Conservation (phyloP, 2,888 invertebrate species). For the Leucoptera coffeella region DNA sequence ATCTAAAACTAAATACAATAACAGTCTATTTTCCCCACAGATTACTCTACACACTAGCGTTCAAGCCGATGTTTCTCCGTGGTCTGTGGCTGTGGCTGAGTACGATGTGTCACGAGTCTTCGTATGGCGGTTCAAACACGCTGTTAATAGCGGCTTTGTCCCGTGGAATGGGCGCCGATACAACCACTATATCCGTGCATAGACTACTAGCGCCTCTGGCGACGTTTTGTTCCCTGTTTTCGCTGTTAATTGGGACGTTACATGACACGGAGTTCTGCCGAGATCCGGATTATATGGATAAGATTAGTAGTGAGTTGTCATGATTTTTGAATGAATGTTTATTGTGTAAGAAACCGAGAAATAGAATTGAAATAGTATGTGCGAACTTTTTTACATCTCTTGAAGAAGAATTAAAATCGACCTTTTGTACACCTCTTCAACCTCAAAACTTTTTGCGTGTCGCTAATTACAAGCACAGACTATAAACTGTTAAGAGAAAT, state of each 20-base stretch:
- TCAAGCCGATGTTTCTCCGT: constrained; percentile 72
- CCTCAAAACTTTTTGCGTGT: too few relatives aligned
- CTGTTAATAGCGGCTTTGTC: constrained; percentile 61
- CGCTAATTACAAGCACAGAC: too few relatives aligned
- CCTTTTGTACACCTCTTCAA: too few relatives aligned
- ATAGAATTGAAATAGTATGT: too few relatives aligned
- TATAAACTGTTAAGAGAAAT: too few relatives aligned
- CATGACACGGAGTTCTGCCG: constrained; percentile 77
- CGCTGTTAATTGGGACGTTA: constrained; percentile 71
- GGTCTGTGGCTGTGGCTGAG: constrained; percentile 64
- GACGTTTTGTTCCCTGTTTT: constrained; percentile 79
- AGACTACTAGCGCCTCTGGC: constrained; percentile 71
- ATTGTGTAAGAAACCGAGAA: too few relatives aligned
- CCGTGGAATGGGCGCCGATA: constrained; percentile 55
- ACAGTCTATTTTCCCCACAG: too few relatives aligned
- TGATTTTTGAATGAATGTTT: too few relatives aligned
- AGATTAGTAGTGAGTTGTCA: constrained; percentile 23
- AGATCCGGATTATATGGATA: constrained; percentile 41
- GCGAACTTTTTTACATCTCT: too few relatives aligned
- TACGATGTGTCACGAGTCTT: constrained; percentile 24
- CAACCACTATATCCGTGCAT: constrained; percentile 54
- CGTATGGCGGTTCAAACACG: constrained; percentile 39
- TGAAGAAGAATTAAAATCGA: too few relatives aligned
- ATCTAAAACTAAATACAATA: too few relatives aligned
- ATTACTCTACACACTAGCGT: constrained; percentile 72